Percentiles rank a stretch among this genome's conserved stretches.
phyloP scores from a whole-genome alignment of 2,113 vertebrate genomes.

The Uropsilus gracilis region DNA sequence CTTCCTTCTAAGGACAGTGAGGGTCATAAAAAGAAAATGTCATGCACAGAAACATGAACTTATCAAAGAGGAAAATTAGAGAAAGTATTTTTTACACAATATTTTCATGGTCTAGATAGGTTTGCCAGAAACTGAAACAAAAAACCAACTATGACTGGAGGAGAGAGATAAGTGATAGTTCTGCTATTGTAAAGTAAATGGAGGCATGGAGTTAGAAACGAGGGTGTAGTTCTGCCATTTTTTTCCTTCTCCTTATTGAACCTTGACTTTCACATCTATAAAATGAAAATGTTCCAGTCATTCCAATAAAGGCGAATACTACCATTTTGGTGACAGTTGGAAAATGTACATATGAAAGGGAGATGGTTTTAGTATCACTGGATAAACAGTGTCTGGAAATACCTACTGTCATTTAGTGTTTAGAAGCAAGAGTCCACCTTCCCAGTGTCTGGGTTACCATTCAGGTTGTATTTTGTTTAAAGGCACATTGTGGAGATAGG shows the following conservation, averaged over 20 bases:
- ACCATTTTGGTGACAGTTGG: background rate
- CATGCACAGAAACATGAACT: slow-evolving; percentile 51
- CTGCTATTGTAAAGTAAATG: background rate
- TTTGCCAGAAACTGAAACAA: background rate
- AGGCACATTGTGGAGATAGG: accelerated
- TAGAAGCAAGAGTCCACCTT: background rate
- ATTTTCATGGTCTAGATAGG: slow-evolving; percentile 2
- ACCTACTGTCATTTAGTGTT: background rate
- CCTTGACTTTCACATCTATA: background rate
- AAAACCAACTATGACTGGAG: background rate
- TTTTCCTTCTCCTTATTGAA: background rate
- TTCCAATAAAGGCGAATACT: background rate
- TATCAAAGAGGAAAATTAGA: slow-evolving; percentile 43
- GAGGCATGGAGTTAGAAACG: background rate
- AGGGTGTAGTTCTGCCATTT: background rate
- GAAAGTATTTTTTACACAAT: background rate
- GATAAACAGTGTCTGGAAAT: background rate
- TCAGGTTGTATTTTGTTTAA: background rate
- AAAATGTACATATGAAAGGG: background rate
- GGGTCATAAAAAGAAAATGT: slow-evolving; percentile 66
- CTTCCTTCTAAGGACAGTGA: slow-evolving; percentile 53
- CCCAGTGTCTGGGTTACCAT: background rate
- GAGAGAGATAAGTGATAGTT: background rate
- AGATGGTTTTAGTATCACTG: background rate
- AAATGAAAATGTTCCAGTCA: background rate